Evolutionary conservation across 2,797 vertebrate genomes (phyloP), one percentile per base, ranked within the genome.

Genomic region (Phylloscopus collybita): DNA sequence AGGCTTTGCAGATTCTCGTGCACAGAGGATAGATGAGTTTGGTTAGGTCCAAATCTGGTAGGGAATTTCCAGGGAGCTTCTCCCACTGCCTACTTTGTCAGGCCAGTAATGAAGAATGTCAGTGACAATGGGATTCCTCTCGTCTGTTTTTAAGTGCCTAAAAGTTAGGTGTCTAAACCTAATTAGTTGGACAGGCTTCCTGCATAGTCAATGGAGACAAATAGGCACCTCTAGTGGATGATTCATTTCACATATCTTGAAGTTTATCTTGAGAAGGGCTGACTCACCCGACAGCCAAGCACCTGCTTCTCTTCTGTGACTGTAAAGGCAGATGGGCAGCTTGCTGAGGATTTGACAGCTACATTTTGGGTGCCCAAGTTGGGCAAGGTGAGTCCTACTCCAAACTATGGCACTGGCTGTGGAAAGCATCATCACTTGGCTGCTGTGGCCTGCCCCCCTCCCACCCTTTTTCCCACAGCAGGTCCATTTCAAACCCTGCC

Each of bases 191-290:
- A 57, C 47, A 60, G 83, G 83, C 83, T 92, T 90, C 66, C 67
- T 92, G 70, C 73, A 73, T 30, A 90, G 90, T 72, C 80, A 93
- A 4, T 94, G n/a, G 86, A 90, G 92, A 95, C 93, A 95, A 96
- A 93, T 79, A 92, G 88, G 86, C 86, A 95, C 83, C 90, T 92
- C 47, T 19, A 73, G 54, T 25, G n/a, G 51, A 22, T 92, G 88
- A 94, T 86, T 95, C 88, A 95, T 91, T 56, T 86, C 62, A 26
- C 23, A 21, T 95, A 94, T 94, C 90, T 92, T 54, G 42, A 65
- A 54, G n/a, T 86, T 88, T 93, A 92, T 97, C 96, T 96, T 49
- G 66, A 94, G 87, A 92, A 80, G 45, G 87, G 85, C 89, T 96
- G 96, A 96, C 75, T 95, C 94, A 93, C 76, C 56, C 4, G 0